Base-by-base conservation (phyloP, 2,113 vertebrate genomes). In the Zapus hudsonius region DNA sequence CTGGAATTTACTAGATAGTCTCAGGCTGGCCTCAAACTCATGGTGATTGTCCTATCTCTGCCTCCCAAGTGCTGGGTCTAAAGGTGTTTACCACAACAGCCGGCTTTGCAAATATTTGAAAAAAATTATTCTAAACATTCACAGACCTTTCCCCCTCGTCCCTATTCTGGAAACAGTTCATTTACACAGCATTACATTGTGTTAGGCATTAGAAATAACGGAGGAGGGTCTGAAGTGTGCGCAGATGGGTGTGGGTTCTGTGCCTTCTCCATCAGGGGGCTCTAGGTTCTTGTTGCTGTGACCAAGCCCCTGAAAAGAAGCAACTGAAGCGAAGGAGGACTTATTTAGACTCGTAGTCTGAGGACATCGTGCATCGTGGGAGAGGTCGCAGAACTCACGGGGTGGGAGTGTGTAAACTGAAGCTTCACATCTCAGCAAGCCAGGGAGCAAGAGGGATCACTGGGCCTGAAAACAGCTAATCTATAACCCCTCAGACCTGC, bases 381-480 rank as follows among this genome's bases (percentile, higher is more conserved):
- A 36, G 82, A 52, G 20, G 25, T 36, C 64, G 25, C 3, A 3
- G 76, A 25, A 31, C 22, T 25, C 33, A 3, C n/a, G 61, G 40
- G 0, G 17, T 17, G 1, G 12, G 36, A 29, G 25, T 17, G 16
- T 40, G 33, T 15, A 1, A n/a, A 8, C 20, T 2, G 59, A 44
- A 42, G 22, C n/a, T 19, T 57, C n/a, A 79, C 33, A 36, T 57
- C 52, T 83, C 63, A 47, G 80, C 31, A 15, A 70, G 29, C 10
- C 15, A 70, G n/a, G 44, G 55, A 38, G 82, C 7, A 55, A 55
- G 25, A 3, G 8, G 47, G 44, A 40, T n/a, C 40, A 27, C 10
- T 10, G 13, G 4, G 31, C 42, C 23, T 42, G 82, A 84, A n/a
- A 55, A 33, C 9, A 36, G 23, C n/a, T 33, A 5, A 36, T 10